Evolutionary conservation across 2,797 vertebrate species (phyloP), one percentile per base, ranked within the genome.

Genomic region (Bufotes viridis): DNA sequence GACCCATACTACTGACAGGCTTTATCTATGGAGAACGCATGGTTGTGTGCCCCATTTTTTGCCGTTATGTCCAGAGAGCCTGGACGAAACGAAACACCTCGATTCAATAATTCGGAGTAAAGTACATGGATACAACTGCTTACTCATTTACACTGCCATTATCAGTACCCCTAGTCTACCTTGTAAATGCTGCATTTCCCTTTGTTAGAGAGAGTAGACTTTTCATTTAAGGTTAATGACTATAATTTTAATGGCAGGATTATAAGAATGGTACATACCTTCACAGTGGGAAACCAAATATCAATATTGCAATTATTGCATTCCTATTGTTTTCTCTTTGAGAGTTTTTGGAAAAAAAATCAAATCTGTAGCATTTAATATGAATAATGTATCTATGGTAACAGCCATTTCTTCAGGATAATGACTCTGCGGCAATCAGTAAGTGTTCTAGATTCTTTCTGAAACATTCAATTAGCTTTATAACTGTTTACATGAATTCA

Each of bases 401-500:
- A 80, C 85, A 70, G 78, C 63, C 78, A 63, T 85, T 78, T 85
- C 84, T 85, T 65, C 14, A 26, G 84, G 70, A 85, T 85, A 85
- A 87, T 78, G 81, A 78, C 84, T 85, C 81, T 87, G 74, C 81
- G 51, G 87, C 81, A 83, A 58, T 87, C 81, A 55, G 86, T 83
- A 82, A 78, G 60, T 87, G 72, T 83, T 81, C 81, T 78, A 34
- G 34, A 42, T 78, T 87, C 61, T 80, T 75, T 83, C 81, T 83
- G 81, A 74, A 76, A 74, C 87, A 87, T 78, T 87, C 61, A 55
- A 82, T 87, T 83, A 83, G 81, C 65, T 87, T 83, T 58, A 78
- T 87, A 87, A 87, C 81, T 82, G 72, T 85, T 83, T 82, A 80
- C 86, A 87, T 87, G 87, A 67, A 87, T 87, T 87, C 74, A 87